Base-by-base conservation (phyloP, 2,888 invertebrate genomes). In the Chloroclystis v-ata region DNA sequence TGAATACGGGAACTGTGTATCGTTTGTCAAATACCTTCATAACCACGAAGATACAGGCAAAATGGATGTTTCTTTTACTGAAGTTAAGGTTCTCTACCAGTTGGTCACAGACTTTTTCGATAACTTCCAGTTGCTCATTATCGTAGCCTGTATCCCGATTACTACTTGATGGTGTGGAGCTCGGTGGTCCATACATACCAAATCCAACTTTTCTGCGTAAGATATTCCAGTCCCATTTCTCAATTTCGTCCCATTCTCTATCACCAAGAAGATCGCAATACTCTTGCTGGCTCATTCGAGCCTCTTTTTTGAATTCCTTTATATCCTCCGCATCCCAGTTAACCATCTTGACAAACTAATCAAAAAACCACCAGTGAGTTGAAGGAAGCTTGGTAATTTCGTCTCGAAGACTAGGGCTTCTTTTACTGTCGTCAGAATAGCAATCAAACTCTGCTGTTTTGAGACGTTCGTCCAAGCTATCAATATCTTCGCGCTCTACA, bases 141-240 rank as follows among this genome's bases (percentile, higher is more conserved):
- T 28, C 12, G 25, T 47, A 47, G 5, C 47, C 47, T 10, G 47
- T 47, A n/a, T 41, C 1, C 1, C 29, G 13, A 24, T 47, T 47
- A 9, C 28, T 30, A 25, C 14, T 10, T 1, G 24, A 13, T 7
- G 47, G 41, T 14, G 28, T 29, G 5, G 16, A 10, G 11, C 25
- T 11, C 9, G 47, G 47, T 9, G 47, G 47, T 7, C 47, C 47
- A 16, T 37, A 47, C 10, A 47, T 14, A 3, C 47, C 47, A 12
- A 37, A 47, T n/a, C 47, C 47, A 37, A 47, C 47, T 41, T 47
- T 47, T 13, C 37, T 13, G 13, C 47, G 47, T 1, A 47, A 8
- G 10, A 47, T 13, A 11, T 26, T 47, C 40, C 40, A 41, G 24
- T 41, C 41, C 11, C 14, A 25, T 5, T 16, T 20, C 8, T 37